Evolutionary conservation across 2,888 invertebrate species (phyloP).

Genomic region (Agrilus cyanescens): DNA sequence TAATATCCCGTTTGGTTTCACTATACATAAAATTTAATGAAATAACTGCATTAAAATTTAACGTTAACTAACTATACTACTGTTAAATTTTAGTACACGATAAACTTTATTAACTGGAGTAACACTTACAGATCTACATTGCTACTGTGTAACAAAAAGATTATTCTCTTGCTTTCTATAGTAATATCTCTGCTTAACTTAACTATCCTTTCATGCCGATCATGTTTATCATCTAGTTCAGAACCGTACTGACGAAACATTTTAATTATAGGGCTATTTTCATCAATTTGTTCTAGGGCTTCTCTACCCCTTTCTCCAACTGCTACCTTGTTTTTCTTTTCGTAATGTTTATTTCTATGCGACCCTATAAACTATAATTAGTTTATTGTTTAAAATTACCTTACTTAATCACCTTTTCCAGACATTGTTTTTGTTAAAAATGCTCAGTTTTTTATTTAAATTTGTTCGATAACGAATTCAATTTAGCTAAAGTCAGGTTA

Average conservation of each 20-base stretch:
- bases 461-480: not conserved
- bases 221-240: conserved; percentile 66
- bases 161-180: conserved; percentile 81
- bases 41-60: not conserved
- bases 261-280: conserved; percentile 42
- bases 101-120: too few relatives aligned
- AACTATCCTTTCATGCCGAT: conserved; percentile 70
- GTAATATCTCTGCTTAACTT: conserved; percentile 75
- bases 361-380: conserved; percentile 13
- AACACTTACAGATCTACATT: conserved; percentile 34
- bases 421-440: too few relatives aligned
- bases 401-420: not conserved
- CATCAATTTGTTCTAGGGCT: conserved; percentile 35
- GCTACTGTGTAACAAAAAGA: conserved; percentile 71
- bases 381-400: not conserved
- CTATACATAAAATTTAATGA: conserved; percentile 23
- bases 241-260: conserved; percentile 52
- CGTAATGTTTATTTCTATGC: conserved; percentile 10
- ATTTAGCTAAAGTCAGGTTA: too few relatives aligned
- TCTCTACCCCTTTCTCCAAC: conserved; percentile 37
- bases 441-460: not conserved
- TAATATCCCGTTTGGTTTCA: conserved; percentile 41
- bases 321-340: conserved; percentile 14
- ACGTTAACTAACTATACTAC: not conserved
- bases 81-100: too few relatives aligned